Evolutionary conservation across 2,888 invertebrate genomes (phyloP).

Genomic region (Artemia sinica): DNA sequence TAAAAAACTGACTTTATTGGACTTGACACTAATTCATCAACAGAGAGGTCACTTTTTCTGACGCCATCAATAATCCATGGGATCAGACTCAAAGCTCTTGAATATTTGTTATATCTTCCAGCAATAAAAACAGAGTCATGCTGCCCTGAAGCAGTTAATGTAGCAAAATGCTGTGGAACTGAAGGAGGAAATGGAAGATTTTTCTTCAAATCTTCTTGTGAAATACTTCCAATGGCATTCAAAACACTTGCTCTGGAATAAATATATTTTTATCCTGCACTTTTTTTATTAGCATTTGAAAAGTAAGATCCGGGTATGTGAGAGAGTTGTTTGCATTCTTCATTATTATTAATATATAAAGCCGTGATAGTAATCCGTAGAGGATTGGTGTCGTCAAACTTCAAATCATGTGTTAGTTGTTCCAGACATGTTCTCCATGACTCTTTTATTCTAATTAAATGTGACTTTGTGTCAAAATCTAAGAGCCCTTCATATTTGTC

Average conservation of each 20-base stretch:
- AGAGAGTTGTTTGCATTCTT: constrained; percentile 42
- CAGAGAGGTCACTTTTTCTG: constrained; percentile 62
- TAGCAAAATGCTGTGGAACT: constrained; percentile 33
- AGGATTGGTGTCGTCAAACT: constrained; percentile 41
- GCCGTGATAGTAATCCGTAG: constrained; percentile 38
- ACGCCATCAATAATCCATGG: constrained; percentile 76
- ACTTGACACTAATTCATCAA: constrained; percentile 68
- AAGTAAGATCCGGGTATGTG: constrained; percentile 33
- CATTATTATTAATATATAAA: constrained; percentile 38
- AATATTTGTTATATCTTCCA: constrained; percentile 63
- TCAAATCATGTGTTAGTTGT: constrained; percentile 37
- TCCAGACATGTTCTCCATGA: constrained; percentile 56
- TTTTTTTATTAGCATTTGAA: constrained; percentile 28
- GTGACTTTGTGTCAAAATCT: constrained; percentile 28
- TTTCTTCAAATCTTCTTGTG: constrained; percentile 37
- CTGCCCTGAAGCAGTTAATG: constrained; percentile 38
- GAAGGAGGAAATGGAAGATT: constrained; percentile 39
- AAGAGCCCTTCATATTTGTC: constrained; percentile 38
- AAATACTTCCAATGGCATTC: constrained; percentile 36
- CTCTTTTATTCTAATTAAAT: constrained; percentile 46
- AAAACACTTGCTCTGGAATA: constrained; percentile 50
- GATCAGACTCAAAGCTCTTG: constrained; percentile 70
- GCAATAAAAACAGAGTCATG: constrained; percentile 47
- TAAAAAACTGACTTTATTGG: constrained; percentile 44
- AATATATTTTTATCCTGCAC: constrained; percentile 36